phyloP scores from a whole-genome alignment of 2,797 vertebrate genomes.

The Parauchenoglanis punctatus region DNA sequence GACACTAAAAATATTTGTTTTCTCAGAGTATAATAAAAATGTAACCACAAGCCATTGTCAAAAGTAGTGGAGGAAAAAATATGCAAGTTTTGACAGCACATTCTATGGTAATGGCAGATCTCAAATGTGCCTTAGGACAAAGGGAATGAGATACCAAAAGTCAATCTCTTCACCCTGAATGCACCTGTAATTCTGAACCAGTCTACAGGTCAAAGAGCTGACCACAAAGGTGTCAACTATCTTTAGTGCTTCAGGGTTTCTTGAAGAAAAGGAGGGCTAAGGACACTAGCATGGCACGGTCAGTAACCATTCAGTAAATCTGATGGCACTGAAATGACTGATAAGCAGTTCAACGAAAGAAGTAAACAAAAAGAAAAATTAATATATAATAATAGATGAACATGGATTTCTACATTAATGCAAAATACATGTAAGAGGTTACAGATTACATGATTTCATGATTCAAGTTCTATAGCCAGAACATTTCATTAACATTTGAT shows the following conservation, averaged over 20 bases:
- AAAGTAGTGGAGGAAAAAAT: not conserved
- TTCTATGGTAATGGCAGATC: not conserved
- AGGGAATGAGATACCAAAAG: slow-evolving; percentile 6
- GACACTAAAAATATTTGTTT: not conserved
- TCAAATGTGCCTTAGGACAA: slow-evolving; percentile 32
- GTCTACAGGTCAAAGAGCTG: not conserved
- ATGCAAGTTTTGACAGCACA: slow-evolving; percentile 26
- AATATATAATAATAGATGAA: not conserved
- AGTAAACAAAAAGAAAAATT: not conserved
- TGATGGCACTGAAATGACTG: not conserved
- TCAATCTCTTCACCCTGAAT: slow-evolving; percentile 13
- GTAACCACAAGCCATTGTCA: not conserved
- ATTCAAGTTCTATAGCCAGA: not conserved
- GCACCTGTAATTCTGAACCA: slow-evolving; percentile 15
- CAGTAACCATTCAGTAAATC: not conserved
- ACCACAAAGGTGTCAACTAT: not conserved
- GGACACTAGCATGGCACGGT: not conserved
- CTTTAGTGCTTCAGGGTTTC: not conserved
- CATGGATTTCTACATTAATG: not conserved
- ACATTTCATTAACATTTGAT: not conserved
- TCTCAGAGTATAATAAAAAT: not conserved
- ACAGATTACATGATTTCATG: not conserved
- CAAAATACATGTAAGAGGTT: not conserved
- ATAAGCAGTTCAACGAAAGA: not conserved
- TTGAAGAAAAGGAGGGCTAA: not conserved